phyloP scores from a whole-genome alignment of 2,888 invertebrate genomes.

The Poecilobothrus nobilitatus region DNA sequence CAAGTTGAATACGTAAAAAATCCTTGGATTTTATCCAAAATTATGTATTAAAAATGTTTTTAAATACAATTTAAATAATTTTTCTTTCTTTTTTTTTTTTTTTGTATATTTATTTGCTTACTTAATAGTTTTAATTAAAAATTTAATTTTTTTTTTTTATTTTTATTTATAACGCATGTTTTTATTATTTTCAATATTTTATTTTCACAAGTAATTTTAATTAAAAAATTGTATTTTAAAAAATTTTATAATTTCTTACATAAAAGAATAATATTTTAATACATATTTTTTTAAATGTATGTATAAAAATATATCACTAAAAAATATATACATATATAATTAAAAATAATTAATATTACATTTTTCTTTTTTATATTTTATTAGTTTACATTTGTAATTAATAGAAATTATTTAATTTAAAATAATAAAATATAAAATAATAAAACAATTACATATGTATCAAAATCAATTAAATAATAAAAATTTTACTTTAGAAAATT shows the following conservation, averaged over 20 bases:
- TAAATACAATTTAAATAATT: background rate
- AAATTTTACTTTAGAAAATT: background rate
- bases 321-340: no score
- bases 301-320: no score
- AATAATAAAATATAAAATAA: background rate
- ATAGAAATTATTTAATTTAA: background rate
- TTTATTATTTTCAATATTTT: no score
- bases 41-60: background rate
- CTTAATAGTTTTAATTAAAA: background rate
- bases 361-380: no score
- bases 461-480: background rate
- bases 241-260: no score
- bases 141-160: background rate
- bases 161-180: background rate
- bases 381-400: no score
- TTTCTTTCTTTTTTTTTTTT: background rate
- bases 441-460: no score
- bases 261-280: no score
- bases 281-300: no score
- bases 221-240: no score
- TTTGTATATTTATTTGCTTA: background rate
- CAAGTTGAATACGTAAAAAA: background rate
- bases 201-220: no score
- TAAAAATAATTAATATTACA: no score
- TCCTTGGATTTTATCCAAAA: conserved; percentile 6